phyloP scores from a whole-genome alignment of 1,140 invertebrate genomes.

The Diprion similis region DNA sequence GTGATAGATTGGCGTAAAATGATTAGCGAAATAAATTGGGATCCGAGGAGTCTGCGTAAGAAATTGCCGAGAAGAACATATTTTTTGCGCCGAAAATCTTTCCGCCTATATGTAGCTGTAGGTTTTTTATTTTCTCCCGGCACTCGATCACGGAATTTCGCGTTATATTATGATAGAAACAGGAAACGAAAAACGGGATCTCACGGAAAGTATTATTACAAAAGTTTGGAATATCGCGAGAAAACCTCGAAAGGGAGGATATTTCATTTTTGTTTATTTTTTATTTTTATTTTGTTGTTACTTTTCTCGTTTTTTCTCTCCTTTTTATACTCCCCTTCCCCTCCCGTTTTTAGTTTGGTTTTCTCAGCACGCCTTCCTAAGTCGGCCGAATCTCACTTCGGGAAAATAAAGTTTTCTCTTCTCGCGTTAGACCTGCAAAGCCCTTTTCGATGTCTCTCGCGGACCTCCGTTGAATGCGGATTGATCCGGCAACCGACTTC shows the following conservation, averaged over 20 bases:
- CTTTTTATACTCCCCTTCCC: not conserved
- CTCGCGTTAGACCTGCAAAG: not conserved
- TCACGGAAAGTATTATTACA: slow-evolving; percentile 14
- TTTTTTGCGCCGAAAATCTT: too few species aligned
- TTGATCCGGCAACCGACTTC: not conserved
- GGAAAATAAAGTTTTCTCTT: not conserved
- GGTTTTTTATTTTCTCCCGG: not conserved
- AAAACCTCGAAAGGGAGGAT: not conserved
- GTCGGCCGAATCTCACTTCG: not conserved
- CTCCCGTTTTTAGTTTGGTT: slow-evolving; percentile 8
- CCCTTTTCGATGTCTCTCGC: not conserved
- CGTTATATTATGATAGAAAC: not conserved
- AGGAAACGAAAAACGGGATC: not conserved
- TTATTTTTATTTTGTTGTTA: not conserved
- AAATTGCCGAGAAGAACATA: too few species aligned
- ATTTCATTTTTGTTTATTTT: not conserved
- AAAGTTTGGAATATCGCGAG: slow-evolving; percentile 5
- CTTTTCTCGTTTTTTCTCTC: not conserved
- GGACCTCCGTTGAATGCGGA: not conserved
- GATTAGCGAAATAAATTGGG: too few species aligned
- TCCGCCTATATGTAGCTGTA: not conserved
- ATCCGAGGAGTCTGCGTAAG: too few species aligned
- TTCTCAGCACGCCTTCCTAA: slow-evolving; percentile 10
- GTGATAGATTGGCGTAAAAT: too few species aligned
- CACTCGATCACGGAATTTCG: not conserved